These are phyloP conservation scores for Plotosus lineatus DNA, from an alignment of 2,113 vertebrate genomes.

Conservation along the genomic window DNA sequence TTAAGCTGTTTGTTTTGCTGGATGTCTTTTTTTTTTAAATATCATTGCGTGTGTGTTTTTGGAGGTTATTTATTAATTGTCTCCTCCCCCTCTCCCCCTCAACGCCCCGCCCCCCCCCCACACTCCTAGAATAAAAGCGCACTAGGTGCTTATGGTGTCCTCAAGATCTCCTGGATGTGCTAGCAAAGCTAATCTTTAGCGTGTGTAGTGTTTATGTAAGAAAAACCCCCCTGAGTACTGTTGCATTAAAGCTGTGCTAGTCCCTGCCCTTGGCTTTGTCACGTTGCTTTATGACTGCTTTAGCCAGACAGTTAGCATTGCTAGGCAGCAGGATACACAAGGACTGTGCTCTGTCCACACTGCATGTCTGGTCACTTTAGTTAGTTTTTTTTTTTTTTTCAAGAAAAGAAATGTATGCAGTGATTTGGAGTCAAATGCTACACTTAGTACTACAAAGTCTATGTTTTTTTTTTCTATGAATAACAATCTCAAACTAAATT, in stretches of 20 bases:
- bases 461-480: not conserved
- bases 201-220: not conserved
- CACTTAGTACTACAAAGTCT: not conserved
- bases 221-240: not conserved
- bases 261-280: conserved; percentile 33
- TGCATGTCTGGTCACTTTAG: not conserved
- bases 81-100: no score
- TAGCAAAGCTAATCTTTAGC: not conserved
- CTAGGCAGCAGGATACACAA: not conserved
- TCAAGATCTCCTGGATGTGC: not conserved
- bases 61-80: not conserved
- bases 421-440: conserved; percentile 13
- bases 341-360: not conserved
- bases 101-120: no score
- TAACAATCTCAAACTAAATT: not conserved
- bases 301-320: conserved; percentile 19
- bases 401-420: not conserved
- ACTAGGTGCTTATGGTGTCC: not conserved
- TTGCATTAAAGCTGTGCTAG: not conserved
- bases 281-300: conserved; percentile 1
- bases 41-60: conserved; percentile 25
- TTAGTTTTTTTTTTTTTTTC: no score
- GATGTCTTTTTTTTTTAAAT: conserved; percentile 17
- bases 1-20: not conserved
- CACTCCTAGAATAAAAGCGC: no score